Conservation (phyloP, 2,797 vertebrate genomes). For the Notamacropus eugenii region DNA sequence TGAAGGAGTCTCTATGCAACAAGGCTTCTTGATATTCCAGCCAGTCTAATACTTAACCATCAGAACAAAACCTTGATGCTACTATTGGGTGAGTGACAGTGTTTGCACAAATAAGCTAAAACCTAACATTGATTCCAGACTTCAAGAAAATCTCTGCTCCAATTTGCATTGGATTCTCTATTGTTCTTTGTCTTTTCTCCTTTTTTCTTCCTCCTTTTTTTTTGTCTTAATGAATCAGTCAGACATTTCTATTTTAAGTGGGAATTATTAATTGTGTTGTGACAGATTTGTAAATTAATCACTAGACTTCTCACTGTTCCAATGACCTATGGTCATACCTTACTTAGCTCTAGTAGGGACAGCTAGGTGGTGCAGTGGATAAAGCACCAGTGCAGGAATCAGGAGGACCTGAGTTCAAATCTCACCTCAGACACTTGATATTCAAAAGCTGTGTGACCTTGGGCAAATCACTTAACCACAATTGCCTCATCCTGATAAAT, state of each 20-base stretch:
- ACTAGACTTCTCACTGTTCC: conserved; percentile 6
- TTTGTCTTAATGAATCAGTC: neutral
- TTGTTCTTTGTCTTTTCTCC: conserved; percentile 24
- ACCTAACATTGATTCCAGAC: neutral
- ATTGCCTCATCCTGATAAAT: too few species aligned
- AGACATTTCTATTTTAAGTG: conserved; percentile 27
- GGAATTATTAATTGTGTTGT: conserved; percentile 51
- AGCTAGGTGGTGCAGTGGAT: too few species aligned
- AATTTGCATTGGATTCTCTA: conserved; percentile 5
- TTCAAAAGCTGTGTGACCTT: too few species aligned
- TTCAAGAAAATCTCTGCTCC: conserved; percentile 16
- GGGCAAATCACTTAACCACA: too few species aligned
- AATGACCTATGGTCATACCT: neutral
- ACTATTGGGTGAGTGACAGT: neutral
- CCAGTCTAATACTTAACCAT: neutral
- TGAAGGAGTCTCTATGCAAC: neutral
- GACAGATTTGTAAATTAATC: conserved; percentile 18
- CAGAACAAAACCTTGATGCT: neutral
- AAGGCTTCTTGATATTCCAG: conserved; percentile 9
- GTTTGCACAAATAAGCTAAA: conserved; percentile 22
- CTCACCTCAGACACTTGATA: too few species aligned
- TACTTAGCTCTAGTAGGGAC: neutral
- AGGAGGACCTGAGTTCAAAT: too few species aligned
- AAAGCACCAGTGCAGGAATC: too few species aligned
- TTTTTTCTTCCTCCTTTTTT: neutral